Base-by-base conservation (phyloP, 2,113 vertebrate species). In the Epinephelus moara region DNA sequence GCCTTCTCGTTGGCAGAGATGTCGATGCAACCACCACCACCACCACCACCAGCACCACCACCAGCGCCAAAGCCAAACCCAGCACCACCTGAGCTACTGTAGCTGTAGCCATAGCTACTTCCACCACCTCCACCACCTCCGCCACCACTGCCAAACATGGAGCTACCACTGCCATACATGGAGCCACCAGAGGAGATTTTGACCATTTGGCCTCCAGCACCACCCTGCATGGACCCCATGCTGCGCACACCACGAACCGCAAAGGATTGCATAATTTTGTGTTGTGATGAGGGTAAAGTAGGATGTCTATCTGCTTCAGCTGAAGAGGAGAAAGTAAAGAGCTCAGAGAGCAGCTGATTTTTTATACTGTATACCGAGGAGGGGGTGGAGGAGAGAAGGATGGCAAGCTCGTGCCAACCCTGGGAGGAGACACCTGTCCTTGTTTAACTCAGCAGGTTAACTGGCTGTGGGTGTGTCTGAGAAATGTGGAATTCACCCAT, bases 1-100 rank as follows among this genome's bases (percentile, higher is more conserved):
- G 93, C 89, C 83, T 96, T 96, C 74, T 95, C 91, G 14, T 93
- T 95, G 81, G 86, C 85, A 0, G 79, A 33, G 57, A 89, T 30
- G 21, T 82, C 79, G 0, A 12, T 0, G 4, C 15, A 0, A 3
- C 77, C 84, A 1, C 73, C 67, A 2, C 56, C 60, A 25, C 37
- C n/a, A 6, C 79, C 88, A 0, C 14, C 25, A 0, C 49, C 78
- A 0, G n/a, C 40, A 49, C 10, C 25, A 0, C 55, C 78, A 0
- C 63, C 42, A 1, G 6, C 25, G 10, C 71, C 2, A 0, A 53
- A 61, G 18, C 67, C 17, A 61, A 37, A 18, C 21, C 47, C 30
- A 1, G 0, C 52, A 1, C 84, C 50, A 1, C 23, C 77, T 1
- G 33, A 37, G 1, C 62, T 40, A 1, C 80, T 1, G 0, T 3